These are phyloP conservation scores for Gambelia wislizenii DNA, from an alignment of 2,797 vertebrate species.

Conservation along the genomic window DNA sequence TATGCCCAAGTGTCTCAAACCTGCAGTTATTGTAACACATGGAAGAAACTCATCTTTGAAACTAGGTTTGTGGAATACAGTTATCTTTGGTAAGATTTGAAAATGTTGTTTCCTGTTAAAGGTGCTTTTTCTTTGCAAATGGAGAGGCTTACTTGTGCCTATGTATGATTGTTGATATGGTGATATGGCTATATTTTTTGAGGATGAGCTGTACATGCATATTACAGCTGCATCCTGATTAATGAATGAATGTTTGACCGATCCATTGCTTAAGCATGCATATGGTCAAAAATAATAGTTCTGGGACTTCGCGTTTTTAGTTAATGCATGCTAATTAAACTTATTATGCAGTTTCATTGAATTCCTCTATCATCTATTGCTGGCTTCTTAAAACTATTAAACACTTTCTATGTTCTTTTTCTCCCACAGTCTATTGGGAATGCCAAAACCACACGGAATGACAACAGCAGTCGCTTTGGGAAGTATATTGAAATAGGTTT, in stretches of 20 bases:
- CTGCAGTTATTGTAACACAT: not conserved
- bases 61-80: not conserved
- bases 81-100: not conserved
- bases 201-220: not conserved
- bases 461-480: slow-evolving; percentile 99
- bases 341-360: no score
- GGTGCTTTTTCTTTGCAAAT: not conserved
- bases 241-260: not conserved
- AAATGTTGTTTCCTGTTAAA: not conserved
- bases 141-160: not conserved
- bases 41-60: not conserved
- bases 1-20: not conserved
- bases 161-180: not conserved
- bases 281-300: not conserved
- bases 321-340: not conserved
- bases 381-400: slow-evolving; percentile 1
- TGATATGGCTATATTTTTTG: not conserved
- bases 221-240: not conserved
- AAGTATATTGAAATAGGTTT: slow-evolving; percentile 99
- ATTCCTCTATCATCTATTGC: not conserved
- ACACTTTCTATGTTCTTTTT: slow-evolving; percentile 29
- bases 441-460: slow-evolving; percentile 97
- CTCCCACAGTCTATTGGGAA: slow-evolving; percentile 92
- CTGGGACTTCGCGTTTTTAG: not conserved
- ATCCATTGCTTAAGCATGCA: not conserved